Evolutionary conservation across 2,888 invertebrate species (phyloP).

Genomic region (Drosophila recens): DNA sequence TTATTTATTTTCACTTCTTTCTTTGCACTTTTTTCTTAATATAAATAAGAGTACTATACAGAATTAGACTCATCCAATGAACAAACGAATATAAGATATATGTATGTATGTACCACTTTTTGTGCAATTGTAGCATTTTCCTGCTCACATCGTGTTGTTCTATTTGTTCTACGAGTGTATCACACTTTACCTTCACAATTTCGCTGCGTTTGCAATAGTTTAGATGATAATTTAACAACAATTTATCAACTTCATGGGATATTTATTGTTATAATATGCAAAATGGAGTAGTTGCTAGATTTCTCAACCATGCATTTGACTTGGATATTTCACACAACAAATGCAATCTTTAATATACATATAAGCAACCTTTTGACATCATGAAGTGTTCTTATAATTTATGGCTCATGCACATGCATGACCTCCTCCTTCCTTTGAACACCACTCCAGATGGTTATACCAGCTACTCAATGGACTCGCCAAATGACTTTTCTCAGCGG

Average conservation of each 20-base stretch:
- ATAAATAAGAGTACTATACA: too few species aligned
- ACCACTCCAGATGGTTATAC: conserved; percentile 14
- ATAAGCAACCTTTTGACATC: conserved; percentile 57
- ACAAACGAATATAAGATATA: too few species aligned
- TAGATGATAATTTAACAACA: conserved; percentile 29
- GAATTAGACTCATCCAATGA: too few species aligned
- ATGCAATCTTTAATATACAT: conserved; percentile 46
- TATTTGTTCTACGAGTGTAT: too few species aligned
- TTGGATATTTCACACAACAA: conserved; percentile 43
- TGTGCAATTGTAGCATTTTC: too few species aligned
- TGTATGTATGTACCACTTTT: too few species aligned
- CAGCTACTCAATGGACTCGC: conserved; percentile 31
- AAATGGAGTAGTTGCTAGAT: neutral
- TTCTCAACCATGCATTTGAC: conserved; percentile 17
- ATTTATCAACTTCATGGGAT: conserved; percentile 45
- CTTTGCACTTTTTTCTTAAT: too few species aligned
- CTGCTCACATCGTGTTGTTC: too few species aligned
- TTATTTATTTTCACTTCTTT: too few species aligned
- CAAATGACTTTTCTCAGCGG: conserved; percentile 45
- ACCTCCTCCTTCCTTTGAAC: conserved; percentile 10
- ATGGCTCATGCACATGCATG: conserved; percentile 67
- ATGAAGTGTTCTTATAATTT: conserved; percentile 70
- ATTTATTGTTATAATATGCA: conserved; percentile 32
- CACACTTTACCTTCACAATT: neutral
- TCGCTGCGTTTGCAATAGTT: conserved; percentile 1